Evolutionary conservation across 2,888 invertebrate species (phyloP).

Genomic region (Drosophila mulleri): DNA sequence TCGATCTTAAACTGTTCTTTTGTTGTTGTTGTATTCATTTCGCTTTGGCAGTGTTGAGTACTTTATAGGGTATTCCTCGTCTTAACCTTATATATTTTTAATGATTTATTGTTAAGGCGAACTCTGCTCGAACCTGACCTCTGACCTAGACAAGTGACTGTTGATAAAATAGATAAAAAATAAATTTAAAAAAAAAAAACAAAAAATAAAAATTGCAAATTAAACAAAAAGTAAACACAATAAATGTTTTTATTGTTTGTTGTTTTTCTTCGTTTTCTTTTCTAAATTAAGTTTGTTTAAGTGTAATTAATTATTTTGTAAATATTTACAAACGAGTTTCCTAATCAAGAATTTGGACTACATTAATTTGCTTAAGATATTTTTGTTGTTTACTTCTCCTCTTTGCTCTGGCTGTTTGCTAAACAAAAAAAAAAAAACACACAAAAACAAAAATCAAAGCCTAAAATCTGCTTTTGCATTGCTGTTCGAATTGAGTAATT

Average conservation of each 20-base stretch:
- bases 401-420: neutral
- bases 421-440: neutral
- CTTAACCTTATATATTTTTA: slow-evolving; percentile 23
- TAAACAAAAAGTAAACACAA: slow-evolving; percentile 4
- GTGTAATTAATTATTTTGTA: slow-evolving; percentile 34
- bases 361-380: slow-evolving; percentile 42
- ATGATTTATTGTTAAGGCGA: slow-evolving; percentile 40
- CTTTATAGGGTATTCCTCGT: slow-evolving; percentile 28
- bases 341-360: slow-evolving; percentile 49
- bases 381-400: neutral
- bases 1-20: slow-evolving; percentile 59
- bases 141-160: slow-evolving; percentile 15
- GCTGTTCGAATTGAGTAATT: slow-evolving; percentile 61
- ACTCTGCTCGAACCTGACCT: slow-evolving; percentile 14
- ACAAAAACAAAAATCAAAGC: no score
- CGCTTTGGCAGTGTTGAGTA: slow-evolving; percentile 82
- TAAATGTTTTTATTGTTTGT: slow-evolving; percentile 3
- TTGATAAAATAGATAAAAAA: neutral
- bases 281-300: slow-evolving; percentile 28
- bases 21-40: slow-evolving; percentile 49
- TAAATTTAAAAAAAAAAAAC: neutral
- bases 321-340: slow-evolving; percentile 42
- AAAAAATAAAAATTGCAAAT: neutral
- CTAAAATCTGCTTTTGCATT: slow-evolving; percentile 51
- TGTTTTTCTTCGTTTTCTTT: slow-evolving; percentile 5